Evolutionary conservation across 2,888 invertebrate species (phyloP), one percentile per base, ranked within the genome.

Genomic region (Cheilosia vulpina): DNA sequence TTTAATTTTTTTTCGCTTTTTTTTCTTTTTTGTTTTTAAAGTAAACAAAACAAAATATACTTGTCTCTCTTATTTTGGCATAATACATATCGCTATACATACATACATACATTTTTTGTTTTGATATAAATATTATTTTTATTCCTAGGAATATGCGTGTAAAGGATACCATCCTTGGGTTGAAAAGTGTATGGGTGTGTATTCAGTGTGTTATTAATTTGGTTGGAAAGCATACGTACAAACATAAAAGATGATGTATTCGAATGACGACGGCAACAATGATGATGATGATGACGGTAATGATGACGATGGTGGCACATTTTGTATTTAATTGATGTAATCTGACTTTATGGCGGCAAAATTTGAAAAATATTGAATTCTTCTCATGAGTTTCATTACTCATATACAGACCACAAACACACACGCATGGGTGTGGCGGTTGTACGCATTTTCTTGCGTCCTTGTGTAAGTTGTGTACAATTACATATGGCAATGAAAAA

Each of bases 321-420:
- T 69, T 62, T 53, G 52, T 60, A 60, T 68, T 76, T 77, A 77
- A 77, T 77, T 62, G 76, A 60, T 68, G 60, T 77, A 77, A 77
- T 77, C 76, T 68, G 68, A 68, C 66, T 60, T 68, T 68, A 53
- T 63, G 53, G 52, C 43, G 72, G 52, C 9, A 38, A 60, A 71
- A 62, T 60, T 62, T 72, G 19, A 45, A 69, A 69, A 69, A 57
- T 69, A 69, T 69, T 69, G 57, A 69, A 55, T 50, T 50, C 17
- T 27, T 34, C 13, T 13, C 31, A 31, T 4, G 34, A 38, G 13
- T 5, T n/a, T 24, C 38, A 41, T 72, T 41, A 57, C 55, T 65
- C 47, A 24, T 21, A 21, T 27, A 19, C 17, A 13, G 27, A 9
- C 27, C 24, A 43, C 24, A 21, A 13, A 9, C 24, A 11, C 43